Base-by-base conservation (phyloP, 2,113 vertebrate genomes). In the Microcebus griseorufus region DNA sequence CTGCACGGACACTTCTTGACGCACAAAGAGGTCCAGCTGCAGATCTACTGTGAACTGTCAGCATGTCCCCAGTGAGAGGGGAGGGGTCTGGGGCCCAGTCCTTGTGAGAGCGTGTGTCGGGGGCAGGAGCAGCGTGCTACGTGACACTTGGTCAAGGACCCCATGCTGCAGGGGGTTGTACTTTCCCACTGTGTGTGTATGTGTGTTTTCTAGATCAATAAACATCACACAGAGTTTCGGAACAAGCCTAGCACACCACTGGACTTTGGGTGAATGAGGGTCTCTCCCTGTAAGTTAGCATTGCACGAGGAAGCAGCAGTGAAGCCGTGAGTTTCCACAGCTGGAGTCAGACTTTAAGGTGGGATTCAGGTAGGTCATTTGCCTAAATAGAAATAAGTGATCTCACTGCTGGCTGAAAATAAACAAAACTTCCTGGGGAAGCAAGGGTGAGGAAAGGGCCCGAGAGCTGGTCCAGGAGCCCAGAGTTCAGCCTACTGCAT, bases 61-160 rank as follows among this genome's bases (percentile, higher is more conserved):
- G 67, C 23, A 10, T 32, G 0, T 0, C 22, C 16, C 1, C 18
- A 20, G 0, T 4, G 48, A 84, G 69, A 6, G 20, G 12, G 6
- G 5, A 5, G 5, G 14, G 16, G 18, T n/a, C 37, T 42, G 0
- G 7, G 22, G 4, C 13, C 42, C 3, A 2, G 2, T 53, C 37
- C 6, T 72, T 18, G 0, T 32, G 14, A 18, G 29, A 10, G 39
- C 5, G 4, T n/a, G 18, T 10, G 4, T 14, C 23, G 0, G 3
- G 27, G 8, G 6, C 1, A 5, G 0, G 3, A 5, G 13, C 13
- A 10, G 53, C 29, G n/a, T 27, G 23, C 2, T 9, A 58, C 39
- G 25, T 1, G 1, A 12, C 39, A 16, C 2, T 9, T 39, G 11
- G 1, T 8, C 9, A 18, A 3, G 13, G 23, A 16, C 27, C 62